Evolutionary conservation across 2,113 vertebrate genomes (phyloP).

Genomic region (Poicephalus gulielmi): DNA sequence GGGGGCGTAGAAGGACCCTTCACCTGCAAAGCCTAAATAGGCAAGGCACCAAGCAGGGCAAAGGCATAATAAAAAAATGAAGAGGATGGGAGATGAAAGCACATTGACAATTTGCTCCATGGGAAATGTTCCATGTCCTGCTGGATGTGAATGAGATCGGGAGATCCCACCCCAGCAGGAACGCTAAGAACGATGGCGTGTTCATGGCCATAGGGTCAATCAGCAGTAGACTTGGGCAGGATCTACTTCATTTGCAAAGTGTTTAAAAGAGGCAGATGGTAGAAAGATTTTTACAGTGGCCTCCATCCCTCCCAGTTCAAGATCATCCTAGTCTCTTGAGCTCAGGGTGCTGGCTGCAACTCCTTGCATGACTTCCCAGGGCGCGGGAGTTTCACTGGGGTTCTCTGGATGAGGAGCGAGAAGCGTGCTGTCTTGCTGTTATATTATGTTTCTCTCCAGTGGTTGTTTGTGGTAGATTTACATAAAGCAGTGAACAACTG

Average conservation of each 20-base stretch:
- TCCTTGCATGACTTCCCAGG: not conserved
- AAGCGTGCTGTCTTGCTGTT: not conserved
- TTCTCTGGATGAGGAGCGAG: not conserved
- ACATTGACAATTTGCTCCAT: fast-evolving
- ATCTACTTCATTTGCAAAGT: not conserved
- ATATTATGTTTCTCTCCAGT: not conserved
- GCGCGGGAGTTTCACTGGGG: not conserved
- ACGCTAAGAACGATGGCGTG: fast-evolving
- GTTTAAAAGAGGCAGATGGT: not conserved
- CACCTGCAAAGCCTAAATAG: not conserved
- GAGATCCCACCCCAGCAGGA: not conserved
- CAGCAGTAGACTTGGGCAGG: not conserved
- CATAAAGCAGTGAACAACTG: not conserved
- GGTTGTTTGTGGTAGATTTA: not conserved
- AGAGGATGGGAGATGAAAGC: not conserved
- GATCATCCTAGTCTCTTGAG: not conserved
- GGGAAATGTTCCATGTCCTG: fast-evolving
- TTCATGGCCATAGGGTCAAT: no score
- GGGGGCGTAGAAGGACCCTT: not conserved
- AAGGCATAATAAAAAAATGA: not conserved
- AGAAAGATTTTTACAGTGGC: not conserved
- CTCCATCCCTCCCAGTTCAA: not conserved
- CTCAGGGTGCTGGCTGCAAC: not conserved
- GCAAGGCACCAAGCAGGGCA: not conserved
- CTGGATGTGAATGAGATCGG: fast-evolving